These are phyloP conservation scores for Diplogasteroides magnus DNA, from an alignment of 1,140 invertebrate species.

Conservation along the genomic window DNA sequence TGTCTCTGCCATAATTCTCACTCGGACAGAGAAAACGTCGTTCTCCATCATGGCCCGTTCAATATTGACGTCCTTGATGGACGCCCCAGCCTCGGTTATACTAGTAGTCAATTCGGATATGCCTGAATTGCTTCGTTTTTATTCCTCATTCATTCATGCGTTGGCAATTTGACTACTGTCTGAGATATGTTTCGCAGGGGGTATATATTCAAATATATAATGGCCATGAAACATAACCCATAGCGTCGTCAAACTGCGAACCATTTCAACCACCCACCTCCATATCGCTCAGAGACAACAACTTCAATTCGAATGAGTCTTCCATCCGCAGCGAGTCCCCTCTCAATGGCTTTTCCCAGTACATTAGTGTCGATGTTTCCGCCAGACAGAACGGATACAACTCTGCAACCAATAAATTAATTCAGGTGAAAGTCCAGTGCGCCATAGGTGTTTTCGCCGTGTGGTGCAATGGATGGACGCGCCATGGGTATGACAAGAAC, in stretches of 20 bases:
- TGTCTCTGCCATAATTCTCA: slow-evolving; percentile 76
- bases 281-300: slow-evolving; percentile 72
- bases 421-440: no score
- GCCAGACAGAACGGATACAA: slow-evolving; percentile 76
- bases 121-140: slow-evolving; percentile 56
- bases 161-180: no score
- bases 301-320: slow-evolving; percentile 78
- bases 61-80: slow-evolving; percentile 87
- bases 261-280: slow-evolving; percentile 45
- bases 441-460: no score
- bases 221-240: no score
- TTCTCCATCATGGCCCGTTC: slow-evolving; percentile 82
- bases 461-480: no score
- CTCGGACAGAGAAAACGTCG: slow-evolving; percentile 70
- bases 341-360: slow-evolving; percentile 77
- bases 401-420: no score
- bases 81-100: slow-evolving; percentile 73
- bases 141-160: background rate
- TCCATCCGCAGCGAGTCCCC: slow-evolving; percentile 80
- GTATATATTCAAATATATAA: no score
- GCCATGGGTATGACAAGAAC: no score
- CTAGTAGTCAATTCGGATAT: slow-evolving; percentile 76
- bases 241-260: no score
- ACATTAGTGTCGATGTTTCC: slow-evolving; percentile 90
- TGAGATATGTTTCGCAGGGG: no score